Percentiles rank a stretch among this genome's conserved stretches.
phyloP scores from a whole-genome alignment of 2,113 vertebrate species.

The Sterrhoptilus dennistouni region DNA sequence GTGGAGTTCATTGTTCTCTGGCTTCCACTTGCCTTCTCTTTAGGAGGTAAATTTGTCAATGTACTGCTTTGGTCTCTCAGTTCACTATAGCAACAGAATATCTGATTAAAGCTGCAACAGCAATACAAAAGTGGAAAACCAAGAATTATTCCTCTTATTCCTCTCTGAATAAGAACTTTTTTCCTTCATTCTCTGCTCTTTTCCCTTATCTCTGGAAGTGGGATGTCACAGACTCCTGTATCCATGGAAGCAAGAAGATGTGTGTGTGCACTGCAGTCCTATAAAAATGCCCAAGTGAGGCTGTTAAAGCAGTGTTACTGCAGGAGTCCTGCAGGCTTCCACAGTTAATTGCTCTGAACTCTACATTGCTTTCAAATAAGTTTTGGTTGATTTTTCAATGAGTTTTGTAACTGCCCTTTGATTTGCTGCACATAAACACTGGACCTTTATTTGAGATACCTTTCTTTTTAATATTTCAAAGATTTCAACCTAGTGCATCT shows the following conservation, averaged over 20 bases:
- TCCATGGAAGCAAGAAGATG: background rate
- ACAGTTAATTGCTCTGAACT: background rate
- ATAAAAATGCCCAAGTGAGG: background rate
- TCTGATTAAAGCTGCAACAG: background rate
- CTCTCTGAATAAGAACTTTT: background rate
- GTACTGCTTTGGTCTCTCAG: background rate
- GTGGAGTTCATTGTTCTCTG: background rate
- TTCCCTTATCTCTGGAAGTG: background rate
- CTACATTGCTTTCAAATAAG: background rate
- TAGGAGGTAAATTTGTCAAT: background rate
- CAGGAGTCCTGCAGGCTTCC: background rate
- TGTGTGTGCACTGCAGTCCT: background rate
- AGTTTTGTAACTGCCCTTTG: background rate
- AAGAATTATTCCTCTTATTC: background rate
- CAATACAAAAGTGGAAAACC: background rate
- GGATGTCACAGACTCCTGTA: background rate
- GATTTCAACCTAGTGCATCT: background rate
- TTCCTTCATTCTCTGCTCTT: background rate
- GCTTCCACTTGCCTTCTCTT: background rate
- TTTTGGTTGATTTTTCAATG: background rate
- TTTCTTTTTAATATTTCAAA: background rate
- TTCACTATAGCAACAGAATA: background rate
- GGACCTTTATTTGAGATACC: background rate
- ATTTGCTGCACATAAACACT: background rate
- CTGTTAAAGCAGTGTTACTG: background rate